Evolutionary conservation across 2,888 invertebrate species (phyloP), one percentile per base, ranked within the genome.

Genomic region (Drosophila sordidapex): DNA sequence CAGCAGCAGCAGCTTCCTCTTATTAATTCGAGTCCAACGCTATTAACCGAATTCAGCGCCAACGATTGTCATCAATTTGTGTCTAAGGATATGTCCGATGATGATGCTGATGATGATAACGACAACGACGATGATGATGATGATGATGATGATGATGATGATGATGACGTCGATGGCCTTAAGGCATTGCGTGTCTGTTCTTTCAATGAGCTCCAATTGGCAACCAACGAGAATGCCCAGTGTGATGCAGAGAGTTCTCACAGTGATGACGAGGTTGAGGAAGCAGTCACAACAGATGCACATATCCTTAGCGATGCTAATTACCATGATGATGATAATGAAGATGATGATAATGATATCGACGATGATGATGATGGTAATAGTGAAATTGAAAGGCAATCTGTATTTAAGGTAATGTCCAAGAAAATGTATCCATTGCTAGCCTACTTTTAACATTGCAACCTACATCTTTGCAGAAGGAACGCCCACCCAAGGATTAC

Each of bases 371-470:
- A 38, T 60, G 36, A 29, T 25, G 59, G n/a, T n/a, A 67, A 59
- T 2, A 52, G 53, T 46, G 72, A 79, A 15, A n/a, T 25, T 52
- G 72, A 73, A 36, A 57, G 53, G 15, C 79, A 69, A 46, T 72
- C 71, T 13, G 57, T 81, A 6, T 83, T 81, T 35, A 89, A 77
- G 75, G 84, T 85, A 62, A 54, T 29, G 8, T 27, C 6, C 29
- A 29, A 15, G 18, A 29, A 46, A 38, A 29, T 13, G 4, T 25
- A 7, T 46, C 7, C 25, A 13, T 35, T 31, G 18, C 27, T 21
- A n/a, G 4, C 52, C 52, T 13, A 8, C 25, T 15, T 18, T 15
- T 35, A 11, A 31, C 7, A 38, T 27, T 33, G 40, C 4, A 25
- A 15, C 15, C 1, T 7, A 15, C 18, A 18, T 0, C n/a, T 29